These are phyloP conservation scores for Sakesphorus luctuosus DNA, from an alignment of 2,113 vertebrate species.

Conservation along the genomic window DNA sequence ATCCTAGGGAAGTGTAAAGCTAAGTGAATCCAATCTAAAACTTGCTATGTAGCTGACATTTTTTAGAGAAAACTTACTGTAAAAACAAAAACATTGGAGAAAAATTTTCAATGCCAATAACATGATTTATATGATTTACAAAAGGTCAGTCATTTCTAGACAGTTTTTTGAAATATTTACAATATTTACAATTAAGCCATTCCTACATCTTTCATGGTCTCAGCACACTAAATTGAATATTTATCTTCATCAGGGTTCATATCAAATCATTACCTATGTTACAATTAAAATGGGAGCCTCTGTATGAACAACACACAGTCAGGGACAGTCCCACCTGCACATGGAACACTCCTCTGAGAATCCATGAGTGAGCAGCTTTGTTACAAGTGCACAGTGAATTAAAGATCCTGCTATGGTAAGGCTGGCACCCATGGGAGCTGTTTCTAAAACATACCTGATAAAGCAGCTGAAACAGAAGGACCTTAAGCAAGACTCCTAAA, in stretches of 20 bases:
- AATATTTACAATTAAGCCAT: neutral
- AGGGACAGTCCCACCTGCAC: neutral
- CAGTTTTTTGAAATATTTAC: neutral
- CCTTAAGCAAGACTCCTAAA: neutral
- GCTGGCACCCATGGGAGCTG: neutral
- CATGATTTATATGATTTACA: conserved; percentile 20
- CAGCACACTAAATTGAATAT: neutral
- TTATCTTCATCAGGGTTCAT: neutral
- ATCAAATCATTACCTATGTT: neutral
- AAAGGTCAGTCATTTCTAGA: conserved; percentile 31
- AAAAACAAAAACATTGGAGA: conserved; percentile 16
- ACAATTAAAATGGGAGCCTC: neutral
- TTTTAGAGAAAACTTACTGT: conserved; percentile 72
- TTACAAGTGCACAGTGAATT: neutral
- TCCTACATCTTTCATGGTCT: neutral
- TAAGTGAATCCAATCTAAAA: conserved; percentile 78
- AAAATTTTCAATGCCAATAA: neutral
- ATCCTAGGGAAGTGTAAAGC: conserved; percentile 32
- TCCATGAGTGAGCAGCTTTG: neutral
- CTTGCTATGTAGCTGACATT: conserved; percentile 76
- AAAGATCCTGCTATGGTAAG: neutral
- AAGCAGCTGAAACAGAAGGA: neutral
- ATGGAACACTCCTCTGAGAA: neutral
- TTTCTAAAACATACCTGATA: neutral
- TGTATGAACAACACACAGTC: neutral